Evolutionary conservation across 2,797 vertebrate species (phyloP).

Genomic region (Phoebastria nigripes): DNA sequence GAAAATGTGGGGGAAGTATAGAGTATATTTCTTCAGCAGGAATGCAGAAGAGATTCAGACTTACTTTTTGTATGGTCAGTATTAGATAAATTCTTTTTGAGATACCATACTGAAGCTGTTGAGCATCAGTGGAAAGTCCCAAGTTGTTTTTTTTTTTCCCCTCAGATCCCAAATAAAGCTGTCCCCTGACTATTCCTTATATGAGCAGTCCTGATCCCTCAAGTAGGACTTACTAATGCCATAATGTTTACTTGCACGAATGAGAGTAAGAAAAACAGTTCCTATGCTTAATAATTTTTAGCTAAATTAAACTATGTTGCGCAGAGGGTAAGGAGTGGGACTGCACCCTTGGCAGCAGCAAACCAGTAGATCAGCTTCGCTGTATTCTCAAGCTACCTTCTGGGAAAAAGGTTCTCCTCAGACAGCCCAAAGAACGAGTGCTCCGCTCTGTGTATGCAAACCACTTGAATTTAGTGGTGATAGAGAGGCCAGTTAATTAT

Average conservation of each 20-base stretch:
- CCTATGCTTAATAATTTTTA: background rate
- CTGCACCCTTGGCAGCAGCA: background rate
- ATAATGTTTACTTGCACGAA: background rate
- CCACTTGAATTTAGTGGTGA: background rate
- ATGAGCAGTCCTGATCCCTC: background rate
- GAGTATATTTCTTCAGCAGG: background rate
- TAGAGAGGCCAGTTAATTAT: slow-evolving; percentile 50
- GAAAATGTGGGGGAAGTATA: background rate
- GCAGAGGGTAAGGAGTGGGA: background rate
- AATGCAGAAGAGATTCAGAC: background rate
- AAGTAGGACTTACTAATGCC: background rate
- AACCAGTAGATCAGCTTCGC: background rate
- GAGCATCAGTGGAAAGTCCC: background rate
- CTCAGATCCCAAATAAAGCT: background rate
- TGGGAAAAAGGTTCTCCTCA: background rate
- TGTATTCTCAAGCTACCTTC: background rate
- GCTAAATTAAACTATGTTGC: background rate
- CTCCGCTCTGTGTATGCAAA: background rate
- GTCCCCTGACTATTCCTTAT: background rate
- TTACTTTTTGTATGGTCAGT: background rate
- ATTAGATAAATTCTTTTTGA: background rate
- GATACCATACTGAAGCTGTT: background rate
- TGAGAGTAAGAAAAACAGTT: background rate
- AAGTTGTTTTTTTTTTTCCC: background rate
- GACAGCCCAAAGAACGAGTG: background rate